These are phyloP conservation scores for Callinectes sapidus DNA, from an alignment of 2,888 invertebrate genomes.

Conservation along the genomic window DNA sequence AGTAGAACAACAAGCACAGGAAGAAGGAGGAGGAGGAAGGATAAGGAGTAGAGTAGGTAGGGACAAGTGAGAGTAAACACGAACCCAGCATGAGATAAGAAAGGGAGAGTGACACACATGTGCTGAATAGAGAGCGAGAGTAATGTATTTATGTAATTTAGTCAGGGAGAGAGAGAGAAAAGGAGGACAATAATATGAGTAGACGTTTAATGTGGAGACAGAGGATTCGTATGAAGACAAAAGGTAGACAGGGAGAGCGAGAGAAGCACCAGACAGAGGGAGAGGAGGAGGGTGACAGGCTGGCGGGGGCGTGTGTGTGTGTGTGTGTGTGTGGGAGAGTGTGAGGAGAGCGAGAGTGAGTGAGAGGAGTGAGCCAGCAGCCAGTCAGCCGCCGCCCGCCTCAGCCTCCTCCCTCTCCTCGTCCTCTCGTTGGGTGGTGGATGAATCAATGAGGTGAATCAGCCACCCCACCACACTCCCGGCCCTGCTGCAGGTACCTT, in stretches of 20 bases:
- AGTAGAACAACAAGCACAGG: not conserved
- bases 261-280: not conserved
- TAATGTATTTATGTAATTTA: too few relatives aligned
- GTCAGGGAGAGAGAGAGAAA: too few relatives aligned
- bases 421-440: not conserved
- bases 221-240: not conserved
- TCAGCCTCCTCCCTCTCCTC: not conserved
- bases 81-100: not conserved
- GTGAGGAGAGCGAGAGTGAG: too few relatives aligned
- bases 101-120: too few relatives aligned
- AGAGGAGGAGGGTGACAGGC: not conserved
- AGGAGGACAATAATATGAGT: too few relatives aligned
- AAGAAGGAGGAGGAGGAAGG: not conserved
- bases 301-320: not conserved
- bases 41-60: not conserved
- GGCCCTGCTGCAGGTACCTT: not conserved
- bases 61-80: not conserved
- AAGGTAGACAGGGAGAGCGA: not conserved
- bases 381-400: not conserved
- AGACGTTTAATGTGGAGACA: not conserved
- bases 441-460: constrained; percentile 32
- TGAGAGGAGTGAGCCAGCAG: too few relatives aligned
- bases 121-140: too few relatives aligned
- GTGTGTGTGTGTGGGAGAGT: too few relatives aligned
- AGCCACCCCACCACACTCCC: not conserved